Percentiles rank a stretch among this genome's conserved stretches.
Evolutionary conservation across 2,113 vertebrate species (phyloP).

Genomic region (Notothenia rossii): DNA sequence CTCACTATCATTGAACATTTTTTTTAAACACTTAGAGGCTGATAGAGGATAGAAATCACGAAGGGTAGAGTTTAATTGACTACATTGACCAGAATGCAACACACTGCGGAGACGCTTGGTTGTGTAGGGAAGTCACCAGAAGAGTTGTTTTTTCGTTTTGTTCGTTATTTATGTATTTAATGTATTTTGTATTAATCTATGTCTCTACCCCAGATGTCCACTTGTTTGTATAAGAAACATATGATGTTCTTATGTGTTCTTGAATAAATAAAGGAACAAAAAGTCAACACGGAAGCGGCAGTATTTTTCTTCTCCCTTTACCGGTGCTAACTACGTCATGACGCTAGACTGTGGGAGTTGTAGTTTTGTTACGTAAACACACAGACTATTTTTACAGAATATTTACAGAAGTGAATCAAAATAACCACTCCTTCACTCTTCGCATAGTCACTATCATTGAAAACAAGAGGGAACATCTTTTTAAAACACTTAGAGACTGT

Average conservation of each 20-base stretch:
- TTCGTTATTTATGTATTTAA: no score
- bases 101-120: not conserved
- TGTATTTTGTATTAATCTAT: no score
- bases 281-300: constrained; percentile 86
- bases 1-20: accelerated
- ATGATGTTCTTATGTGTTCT: no score
- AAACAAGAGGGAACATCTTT: no score
- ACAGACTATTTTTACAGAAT: no score
- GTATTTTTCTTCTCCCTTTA: constrained; percentile 45
- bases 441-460: accelerated
- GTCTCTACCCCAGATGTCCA: no score
- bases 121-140: constrained; percentile 63
- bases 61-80: accelerated
- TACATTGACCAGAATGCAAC: constrained; percentile 63
- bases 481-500: no score
- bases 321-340: constrained; percentile 55
- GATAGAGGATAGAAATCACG: accelerated
- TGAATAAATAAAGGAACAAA: no score
- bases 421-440: accelerated
- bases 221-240: no score
- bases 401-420: accelerated
- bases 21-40: accelerated
- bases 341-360: constrained; percentile 67
- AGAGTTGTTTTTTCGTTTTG: no score
- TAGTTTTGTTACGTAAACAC: constrained; percentile 31